phyloP scores from a whole-genome alignment of 2,888 invertebrate genomes.

The Catocala fraxini region DNA sequence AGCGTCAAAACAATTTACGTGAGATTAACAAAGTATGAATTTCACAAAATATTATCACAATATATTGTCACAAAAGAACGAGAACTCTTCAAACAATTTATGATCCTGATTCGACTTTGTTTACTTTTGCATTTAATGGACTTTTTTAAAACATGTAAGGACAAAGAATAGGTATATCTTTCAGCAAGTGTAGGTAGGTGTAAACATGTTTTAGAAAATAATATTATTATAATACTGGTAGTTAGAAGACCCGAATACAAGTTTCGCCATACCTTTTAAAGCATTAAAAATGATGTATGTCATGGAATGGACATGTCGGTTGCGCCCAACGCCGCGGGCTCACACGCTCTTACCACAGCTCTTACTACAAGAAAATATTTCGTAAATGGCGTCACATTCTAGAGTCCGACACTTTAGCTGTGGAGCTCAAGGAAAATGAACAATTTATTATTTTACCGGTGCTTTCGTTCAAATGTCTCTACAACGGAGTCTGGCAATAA shows the following conservation, averaged over 20 bases:
- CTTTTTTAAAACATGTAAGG: too few species aligned
- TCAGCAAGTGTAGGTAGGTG: too few species aligned
- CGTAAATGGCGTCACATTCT: background rate
- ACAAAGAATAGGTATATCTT: background rate
- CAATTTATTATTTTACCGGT: slow-evolving; percentile 5
- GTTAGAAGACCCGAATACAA: background rate
- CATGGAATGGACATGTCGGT: background rate
- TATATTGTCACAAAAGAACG: too few species aligned
- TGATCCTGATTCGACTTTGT: too few species aligned
- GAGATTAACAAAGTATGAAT: too few species aligned
- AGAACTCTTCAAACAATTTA: too few species aligned
- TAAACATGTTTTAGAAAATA: too few species aligned
- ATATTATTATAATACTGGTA: background rate
- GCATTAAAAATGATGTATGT: slow-evolving; percentile 3
- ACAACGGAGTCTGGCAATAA: background rate
- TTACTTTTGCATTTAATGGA: too few species aligned
- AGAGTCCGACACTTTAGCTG: background rate
- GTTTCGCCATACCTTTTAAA: slow-evolving; percentile 6
- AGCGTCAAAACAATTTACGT: too few species aligned
- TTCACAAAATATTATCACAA: too few species aligned
- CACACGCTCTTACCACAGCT: background rate
- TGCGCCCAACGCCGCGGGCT: slow-evolving; percentile 11
- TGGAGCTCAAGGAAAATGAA: slow-evolving; percentile 1
- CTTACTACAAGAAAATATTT: slow-evolving; percentile 6
- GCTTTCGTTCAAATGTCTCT: background rate